Evolutionary conservation across 2,113 vertebrate genomes (phyloP).

Genomic region (Seriola rivoliana): DNA sequence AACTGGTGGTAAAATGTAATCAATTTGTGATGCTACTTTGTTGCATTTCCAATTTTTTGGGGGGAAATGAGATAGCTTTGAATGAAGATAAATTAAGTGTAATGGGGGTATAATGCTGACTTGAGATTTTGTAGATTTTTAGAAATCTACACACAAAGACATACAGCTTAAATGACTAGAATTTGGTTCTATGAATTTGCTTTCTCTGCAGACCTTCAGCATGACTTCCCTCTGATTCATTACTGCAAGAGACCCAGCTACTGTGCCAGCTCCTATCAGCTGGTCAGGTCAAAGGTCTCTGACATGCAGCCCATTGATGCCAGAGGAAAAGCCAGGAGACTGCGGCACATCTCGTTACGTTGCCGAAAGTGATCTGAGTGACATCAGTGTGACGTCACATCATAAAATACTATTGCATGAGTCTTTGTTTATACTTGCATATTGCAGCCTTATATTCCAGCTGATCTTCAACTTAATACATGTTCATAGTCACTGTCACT

Average conservation of each 20-base stretch:
- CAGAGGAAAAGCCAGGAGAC: slow-evolving; percentile 89
- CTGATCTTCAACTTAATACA: no score
- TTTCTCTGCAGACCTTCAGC: slow-evolving; percentile 28
- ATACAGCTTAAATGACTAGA: background rate
- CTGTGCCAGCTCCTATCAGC: slow-evolving; percentile 81
- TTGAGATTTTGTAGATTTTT: no score
- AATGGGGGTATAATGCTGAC: no score
- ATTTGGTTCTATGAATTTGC: background rate
- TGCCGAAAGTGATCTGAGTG: slow-evolving; percentile 81
- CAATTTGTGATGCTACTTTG: no score
- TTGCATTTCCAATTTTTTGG: no score
- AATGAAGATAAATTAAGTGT: no score
- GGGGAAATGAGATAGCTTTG: no score
- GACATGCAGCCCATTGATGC: slow-evolving; percentile 87
- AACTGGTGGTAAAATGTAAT: no score
- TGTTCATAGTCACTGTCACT: no score
- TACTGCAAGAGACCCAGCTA: slow-evolving; percentile 86
- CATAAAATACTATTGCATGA: background rate
- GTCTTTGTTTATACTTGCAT: slow-evolving; percentile 8
- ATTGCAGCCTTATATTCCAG: background rate
- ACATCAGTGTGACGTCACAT: background rate
- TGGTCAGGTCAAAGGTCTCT: slow-evolving; percentile 72
- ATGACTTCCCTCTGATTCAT: slow-evolving; percentile 62
- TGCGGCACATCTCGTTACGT: slow-evolving; percentile 90
- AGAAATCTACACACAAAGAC: background rate